Conservation (phyloP, 2,113 vertebrate species). For the Myocastor coypus region DNA sequence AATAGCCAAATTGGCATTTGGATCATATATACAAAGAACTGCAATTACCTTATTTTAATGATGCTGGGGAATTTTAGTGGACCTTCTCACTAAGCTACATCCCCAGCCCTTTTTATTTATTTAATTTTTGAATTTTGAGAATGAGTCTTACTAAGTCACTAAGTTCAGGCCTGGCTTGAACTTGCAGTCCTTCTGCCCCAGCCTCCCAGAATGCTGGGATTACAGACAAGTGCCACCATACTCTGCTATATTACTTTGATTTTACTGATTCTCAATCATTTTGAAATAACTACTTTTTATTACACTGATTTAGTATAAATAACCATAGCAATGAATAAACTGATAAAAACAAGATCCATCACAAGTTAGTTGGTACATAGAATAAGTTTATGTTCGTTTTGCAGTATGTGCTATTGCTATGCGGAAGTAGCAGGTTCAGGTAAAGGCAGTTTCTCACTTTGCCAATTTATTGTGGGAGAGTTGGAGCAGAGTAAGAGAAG, state of each 20-base stretch:
- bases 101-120: neutral
- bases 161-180: neutral
- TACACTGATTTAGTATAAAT: conserved; percentile 30
- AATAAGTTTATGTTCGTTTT: conserved; percentile 32
- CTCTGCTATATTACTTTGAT: neutral
- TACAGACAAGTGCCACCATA: neutral
- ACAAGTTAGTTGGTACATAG: neutral
- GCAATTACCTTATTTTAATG: neutral
- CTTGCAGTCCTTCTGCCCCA: neutral
- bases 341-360: neutral
- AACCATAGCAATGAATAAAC: neutral
- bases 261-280: neutral
- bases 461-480: neutral
- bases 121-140: neutral
- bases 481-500: neutral
- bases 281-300: conserved; percentile 40
- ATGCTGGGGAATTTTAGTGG: neutral
- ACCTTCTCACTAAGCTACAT: neutral
- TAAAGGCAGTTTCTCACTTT: conserved; percentile 23
- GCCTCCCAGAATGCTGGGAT: neutral
- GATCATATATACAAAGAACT: neutral
- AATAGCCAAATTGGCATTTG: conserved; percentile 2
- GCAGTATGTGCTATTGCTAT: neutral
- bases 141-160: neutral
- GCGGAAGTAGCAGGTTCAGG: neutral